Base-by-base conservation (phyloP, 2,888 invertebrate genomes). In the Drosophila birchii region DNA sequence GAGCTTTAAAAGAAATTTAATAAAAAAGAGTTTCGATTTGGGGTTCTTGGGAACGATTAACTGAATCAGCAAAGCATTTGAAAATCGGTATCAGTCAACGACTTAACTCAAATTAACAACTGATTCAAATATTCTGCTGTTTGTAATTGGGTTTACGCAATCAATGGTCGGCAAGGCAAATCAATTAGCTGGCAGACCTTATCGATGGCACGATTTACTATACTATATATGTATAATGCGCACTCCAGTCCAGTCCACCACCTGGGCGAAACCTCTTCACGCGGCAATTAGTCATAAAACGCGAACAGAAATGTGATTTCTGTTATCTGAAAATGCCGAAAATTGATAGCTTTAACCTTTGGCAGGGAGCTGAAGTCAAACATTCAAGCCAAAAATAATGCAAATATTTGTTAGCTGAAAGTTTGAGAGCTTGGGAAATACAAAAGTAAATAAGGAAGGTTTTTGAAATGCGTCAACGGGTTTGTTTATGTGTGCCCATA, bases 241-340 rank as follows among this genome's bases (percentile, higher is more conserved):
- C 26, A 51, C 20, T 43, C 34, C 38, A 63, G 20, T 16, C 23
- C 45, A 63, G 34, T 20, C 23, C 26, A n/a, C n/a, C 23, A 44
- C 47, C 47, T 45, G 29, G 44, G 34, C 14, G 39, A 45, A 23
- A 38, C 47, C 76, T 59, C 60, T 81, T 73, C 76, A 36, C 12
- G 9, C 41, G 47, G 36, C 23, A 63, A 67, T 82, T 86, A 84
- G 62, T 86, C 87, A 82, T 80, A 69, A 60, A 73, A 41, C 5
- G 26, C 43, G 11, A 53, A 20, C 29, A 47, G 23, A 73, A 39
- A 26, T 54, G 43, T 64, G 64, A 66, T 51, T 51, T 51, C n/a
- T 54, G 62, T 57, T 74, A 76, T 64, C 76, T 41, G 26, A n/a
- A 47, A n/a, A 23, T 26, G 45, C 26, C 55, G 34, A 45, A 39